A percentile compares a stretch with the other conserved stretches of the same genome.
Evolutionary conservation across 2,797 vertebrate species (phyloP).

Genomic region (Acipenser oxyrinchus): DNA sequence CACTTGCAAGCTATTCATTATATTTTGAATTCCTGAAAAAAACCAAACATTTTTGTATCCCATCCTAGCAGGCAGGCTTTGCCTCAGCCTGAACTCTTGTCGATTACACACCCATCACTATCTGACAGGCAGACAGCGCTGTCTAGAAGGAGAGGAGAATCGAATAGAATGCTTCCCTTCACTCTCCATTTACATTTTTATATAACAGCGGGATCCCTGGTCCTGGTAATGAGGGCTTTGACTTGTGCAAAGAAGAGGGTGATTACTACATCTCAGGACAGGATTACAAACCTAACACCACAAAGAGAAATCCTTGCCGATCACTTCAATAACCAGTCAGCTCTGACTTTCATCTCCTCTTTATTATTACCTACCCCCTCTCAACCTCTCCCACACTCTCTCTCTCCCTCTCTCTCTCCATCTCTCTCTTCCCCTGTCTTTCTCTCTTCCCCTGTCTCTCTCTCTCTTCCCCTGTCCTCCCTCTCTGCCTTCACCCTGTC

Average conservation of each 20-base stretch:
- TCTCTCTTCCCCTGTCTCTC: not conserved
- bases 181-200: constrained; percentile 52
- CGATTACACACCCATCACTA: too few species aligned
- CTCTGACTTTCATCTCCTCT: constrained; percentile 23
- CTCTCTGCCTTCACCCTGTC: too few species aligned
- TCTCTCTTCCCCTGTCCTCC: not conserved
- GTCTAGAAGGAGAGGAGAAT: constrained; percentile 1
- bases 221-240: constrained; percentile 48
- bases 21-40: too few species aligned
- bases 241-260: constrained; percentile 41
- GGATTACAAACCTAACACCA: constrained; percentile 48
- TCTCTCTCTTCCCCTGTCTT: not conserved
- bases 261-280: constrained; percentile 52
- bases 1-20: too few species aligned
- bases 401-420: not conserved
- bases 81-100: too few species aligned
- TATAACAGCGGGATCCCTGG: constrained; percentile 45
- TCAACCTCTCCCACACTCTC: not conserved
- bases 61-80: too few species aligned
- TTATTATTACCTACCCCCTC: constrained; percentile 21
- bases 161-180: constrained; percentile 38
- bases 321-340: constrained; percentile 26
- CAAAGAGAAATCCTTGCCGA: constrained; percentile 39
- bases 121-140: too few species aligned
- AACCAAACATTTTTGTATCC: too few species aligned